A percentile compares a stretch with the other conserved stretches of the same genome.
These are phyloP conservation scores for Danio jaintianensis DNA, from an alignment of 2,797 vertebrate species.

Conservation along the genomic window DNA sequence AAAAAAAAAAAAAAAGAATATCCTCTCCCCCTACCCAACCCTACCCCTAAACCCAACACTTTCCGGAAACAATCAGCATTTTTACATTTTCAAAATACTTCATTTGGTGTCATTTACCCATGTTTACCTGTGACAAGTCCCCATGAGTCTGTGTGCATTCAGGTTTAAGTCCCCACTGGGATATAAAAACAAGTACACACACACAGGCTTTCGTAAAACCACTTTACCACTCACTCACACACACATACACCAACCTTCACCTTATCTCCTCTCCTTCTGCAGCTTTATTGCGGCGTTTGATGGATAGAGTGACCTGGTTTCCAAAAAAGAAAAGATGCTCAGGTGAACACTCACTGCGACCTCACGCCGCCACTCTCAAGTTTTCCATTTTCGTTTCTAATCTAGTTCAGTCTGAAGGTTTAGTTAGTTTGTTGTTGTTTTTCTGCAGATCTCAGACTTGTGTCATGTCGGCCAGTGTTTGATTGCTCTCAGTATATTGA, in stretches of 20 bases:
- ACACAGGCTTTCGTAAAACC: constrained; percentile 12
- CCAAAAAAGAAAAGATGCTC: constrained; percentile 41
- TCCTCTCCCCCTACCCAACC: no score
- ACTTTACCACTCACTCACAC: constrained; percentile 16
- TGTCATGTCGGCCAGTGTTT: not conserved
- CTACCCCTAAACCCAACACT: no score
- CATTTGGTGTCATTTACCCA: no score
- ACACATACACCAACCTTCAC: constrained; percentile 25
- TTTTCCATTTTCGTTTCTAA: constrained; percentile 27
- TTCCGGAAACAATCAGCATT: no score
- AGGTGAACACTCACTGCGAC: constrained; percentile 37
- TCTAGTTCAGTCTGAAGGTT: constrained; percentile 19
- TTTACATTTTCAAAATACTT: no score
- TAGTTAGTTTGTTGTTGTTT: constrained; percentile 26
- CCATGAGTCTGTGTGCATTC: no score
- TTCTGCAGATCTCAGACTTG: constrained; percentile 17
- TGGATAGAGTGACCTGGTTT: constrained; percentile 49
- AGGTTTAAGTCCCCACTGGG: no score
- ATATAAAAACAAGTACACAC: not conserved
- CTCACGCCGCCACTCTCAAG: constrained; percentile 18
- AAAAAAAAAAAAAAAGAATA: no score
- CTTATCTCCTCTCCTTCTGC: constrained; percentile 47
- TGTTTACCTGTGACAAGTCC: no score
- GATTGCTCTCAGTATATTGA: not conserved
- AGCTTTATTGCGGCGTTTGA: constrained; percentile 41